Conservation (phyloP, 1,140 invertebrate genomes). For the Venturia canescens region DNA sequence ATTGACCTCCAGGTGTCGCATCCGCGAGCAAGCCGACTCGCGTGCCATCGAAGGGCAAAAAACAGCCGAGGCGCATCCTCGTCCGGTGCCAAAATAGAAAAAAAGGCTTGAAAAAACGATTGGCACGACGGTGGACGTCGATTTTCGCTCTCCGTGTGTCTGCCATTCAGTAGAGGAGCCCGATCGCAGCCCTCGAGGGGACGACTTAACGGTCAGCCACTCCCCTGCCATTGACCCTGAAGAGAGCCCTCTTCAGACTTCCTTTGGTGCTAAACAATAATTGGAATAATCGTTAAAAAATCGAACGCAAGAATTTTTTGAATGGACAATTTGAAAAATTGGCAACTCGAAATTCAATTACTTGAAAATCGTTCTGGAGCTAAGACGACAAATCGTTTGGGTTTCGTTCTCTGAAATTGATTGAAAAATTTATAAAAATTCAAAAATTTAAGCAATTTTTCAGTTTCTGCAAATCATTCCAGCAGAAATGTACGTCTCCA, state of each 20-base stretch:
- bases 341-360: too few relatives aligned
- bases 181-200: not conserved
- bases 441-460: too few relatives aligned
- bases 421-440: too few relatives aligned
- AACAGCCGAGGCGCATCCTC: too few relatives aligned
- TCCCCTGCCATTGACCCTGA: conserved; percentile 9
- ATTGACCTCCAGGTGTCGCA: conserved; percentile 39
- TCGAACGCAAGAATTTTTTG: too few relatives aligned
- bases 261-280: not conserved
- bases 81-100: not conserved
- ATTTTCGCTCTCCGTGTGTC: conserved; percentile 14
- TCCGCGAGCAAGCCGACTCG: not conserved
- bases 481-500: too few relatives aligned
- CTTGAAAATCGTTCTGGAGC: too few relatives aligned
- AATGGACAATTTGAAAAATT: too few relatives aligned
- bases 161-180: conserved; percentile 34
- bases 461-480: too few relatives aligned
- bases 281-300: too few relatives aligned
- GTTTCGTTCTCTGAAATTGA: too few relatives aligned
- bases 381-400: too few relatives aligned
- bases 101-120: not conserved
- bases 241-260: not conserved
- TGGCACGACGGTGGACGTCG: not conserved
- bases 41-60: not conserved
- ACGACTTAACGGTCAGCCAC: not conserved